Conservation (phyloP, 1,140 invertebrate species). For the Orussus abietinus region DNA sequence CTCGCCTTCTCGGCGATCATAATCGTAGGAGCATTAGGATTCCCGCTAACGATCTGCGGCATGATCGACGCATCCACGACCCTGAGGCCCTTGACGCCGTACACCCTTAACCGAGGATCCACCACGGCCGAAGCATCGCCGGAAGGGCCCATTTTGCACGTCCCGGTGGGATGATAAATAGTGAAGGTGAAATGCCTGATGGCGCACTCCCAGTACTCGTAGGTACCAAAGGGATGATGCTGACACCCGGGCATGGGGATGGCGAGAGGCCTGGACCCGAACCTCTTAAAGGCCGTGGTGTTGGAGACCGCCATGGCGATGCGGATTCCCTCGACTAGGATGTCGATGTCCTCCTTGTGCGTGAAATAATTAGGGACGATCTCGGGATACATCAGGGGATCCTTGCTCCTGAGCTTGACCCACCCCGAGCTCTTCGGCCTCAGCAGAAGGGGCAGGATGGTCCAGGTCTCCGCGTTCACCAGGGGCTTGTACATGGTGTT, state of each 20-base stretch:
- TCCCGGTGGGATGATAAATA: slow-evolving; percentile 81
- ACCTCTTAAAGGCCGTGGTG: slow-evolving; percentile 74
- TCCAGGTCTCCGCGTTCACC: slow-evolving; percentile 75
- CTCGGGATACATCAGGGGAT: slow-evolving; percentile 78
- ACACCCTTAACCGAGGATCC: slow-evolving; percentile 70
- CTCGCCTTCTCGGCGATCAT: slow-evolving; percentile 79
- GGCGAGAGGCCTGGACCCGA: slow-evolving; percentile 71
- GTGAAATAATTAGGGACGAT: slow-evolving; percentile 92
- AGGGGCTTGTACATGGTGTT: slow-evolving; percentile 83
- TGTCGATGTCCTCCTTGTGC: slow-evolving; percentile 71
- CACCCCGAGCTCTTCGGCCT: slow-evolving; percentile 80
- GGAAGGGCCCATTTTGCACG: slow-evolving; percentile 81
- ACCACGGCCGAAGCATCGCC: slow-evolving; percentile 75
- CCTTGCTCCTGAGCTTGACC: slow-evolving; percentile 70
- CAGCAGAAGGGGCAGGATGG: slow-evolving; percentile 73
- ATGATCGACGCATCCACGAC: slow-evolving; percentile 77
- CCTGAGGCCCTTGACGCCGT: slow-evolving; percentile 67
- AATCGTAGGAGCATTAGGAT: slow-evolving; percentile 73
- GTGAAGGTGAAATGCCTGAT: slow-evolving; percentile 79
- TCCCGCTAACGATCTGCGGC: slow-evolving; percentile 76
- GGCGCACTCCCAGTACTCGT: slow-evolving; percentile 84
- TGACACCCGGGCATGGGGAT: slow-evolving; percentile 80
- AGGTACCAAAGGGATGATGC: slow-evolving; percentile 65
- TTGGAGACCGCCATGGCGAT: slow-evolving; percentile 76
- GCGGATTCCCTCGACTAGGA: slow-evolving; percentile 76